Percentiles rank a stretch among this genome's conserved stretches.
These are phyloP conservation scores for Parazoanthus darwini DNA, from an alignment of 92 coral and sea anemone species.

Conservation along the genomic window DNA sequence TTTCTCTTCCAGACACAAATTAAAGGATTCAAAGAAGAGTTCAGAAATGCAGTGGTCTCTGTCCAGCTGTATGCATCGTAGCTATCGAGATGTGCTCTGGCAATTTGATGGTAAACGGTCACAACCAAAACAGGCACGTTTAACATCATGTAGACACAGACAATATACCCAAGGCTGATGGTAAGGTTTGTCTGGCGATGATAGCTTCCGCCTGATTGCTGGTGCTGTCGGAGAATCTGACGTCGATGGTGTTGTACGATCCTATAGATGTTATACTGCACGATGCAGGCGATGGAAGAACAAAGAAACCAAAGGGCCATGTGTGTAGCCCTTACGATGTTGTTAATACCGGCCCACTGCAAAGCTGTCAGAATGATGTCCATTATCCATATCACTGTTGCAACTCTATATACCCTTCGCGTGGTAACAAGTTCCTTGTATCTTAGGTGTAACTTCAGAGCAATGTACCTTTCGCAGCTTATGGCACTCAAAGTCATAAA, in stretches of 20 bases:
- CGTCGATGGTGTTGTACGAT: constrained; percentile 65
- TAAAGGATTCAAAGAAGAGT: constrained; percentile 76
- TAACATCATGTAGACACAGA: constrained; percentile 66
- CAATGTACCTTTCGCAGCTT: constrained; percentile 79
- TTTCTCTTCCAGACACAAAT: constrained; percentile 75
- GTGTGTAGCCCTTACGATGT: constrained; percentile 55
- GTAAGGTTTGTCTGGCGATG: constrained; percentile 63
- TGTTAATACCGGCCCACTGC: constrained; percentile 75
- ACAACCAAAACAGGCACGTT: constrained; percentile 72
- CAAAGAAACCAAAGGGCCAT: constrained; percentile 64
- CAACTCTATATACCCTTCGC: constrained; percentile 48
- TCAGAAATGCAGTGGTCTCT: constrained; percentile 74
- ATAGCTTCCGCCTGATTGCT: constrained; percentile 44
- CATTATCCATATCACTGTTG: constrained; percentile 55
- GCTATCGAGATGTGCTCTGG: constrained; percentile 45
- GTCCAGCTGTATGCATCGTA: constrained; percentile 76
- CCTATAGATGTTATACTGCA: constrained; percentile 50
- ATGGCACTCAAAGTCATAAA: constrained; percentile 80
- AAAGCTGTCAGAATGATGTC: constrained; percentile 60
- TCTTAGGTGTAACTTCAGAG: constrained; percentile 70
- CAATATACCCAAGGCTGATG: constrained; percentile 72
- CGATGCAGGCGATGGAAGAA: constrained; percentile 48
- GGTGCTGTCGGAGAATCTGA: constrained; percentile 54
- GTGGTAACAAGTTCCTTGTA: constrained; percentile 67
- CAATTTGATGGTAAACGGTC: constrained; percentile 68